These are phyloP conservation scores for Schizothorax lantsangensis DNA, from an alignment of 2,797 vertebrate species.

Conservation along the genomic window DNA sequence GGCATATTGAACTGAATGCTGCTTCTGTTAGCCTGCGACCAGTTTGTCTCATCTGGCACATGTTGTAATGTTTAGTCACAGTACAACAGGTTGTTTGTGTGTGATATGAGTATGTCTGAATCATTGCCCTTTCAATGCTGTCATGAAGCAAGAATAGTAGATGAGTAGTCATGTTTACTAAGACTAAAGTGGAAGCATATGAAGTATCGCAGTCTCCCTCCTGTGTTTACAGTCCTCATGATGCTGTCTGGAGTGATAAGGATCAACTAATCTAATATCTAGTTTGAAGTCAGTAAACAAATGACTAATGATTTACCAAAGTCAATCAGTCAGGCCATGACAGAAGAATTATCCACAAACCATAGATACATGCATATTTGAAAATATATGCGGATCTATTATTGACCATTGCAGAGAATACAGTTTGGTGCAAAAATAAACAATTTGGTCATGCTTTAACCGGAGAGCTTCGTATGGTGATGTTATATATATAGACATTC, in stretches of 20 bases:
- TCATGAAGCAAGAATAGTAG: not conserved
- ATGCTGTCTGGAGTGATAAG: not conserved
- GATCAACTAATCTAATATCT: not conserved
- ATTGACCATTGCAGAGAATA: not conserved
- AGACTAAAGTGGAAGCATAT: not conserved
- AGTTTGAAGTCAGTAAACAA: not conserved
- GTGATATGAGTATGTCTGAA: not conserved
- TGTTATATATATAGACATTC: not conserved
- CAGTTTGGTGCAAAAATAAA: not conserved
- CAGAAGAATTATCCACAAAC: not conserved
- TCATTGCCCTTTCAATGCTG: not conserved
- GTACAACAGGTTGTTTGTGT: not conserved
- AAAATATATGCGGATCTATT: not conserved
- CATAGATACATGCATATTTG: not conserved
- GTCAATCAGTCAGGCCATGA: not conserved
- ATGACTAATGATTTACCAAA: constrained; percentile 1
- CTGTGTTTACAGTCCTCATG: not conserved
- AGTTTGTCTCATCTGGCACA: not conserved
- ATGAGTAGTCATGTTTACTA: not conserved
- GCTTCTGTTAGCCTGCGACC: constrained; percentile 14
- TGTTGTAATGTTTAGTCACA: constrained; percentile 17
- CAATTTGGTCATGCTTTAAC: not conserved
- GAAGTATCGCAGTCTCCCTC: not conserved
- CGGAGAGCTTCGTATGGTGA: not conserved
- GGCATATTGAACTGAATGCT: constrained; percentile 11